Conservation (phyloP, 2,797 vertebrate species). For the Clarias platycephalus region DNA sequence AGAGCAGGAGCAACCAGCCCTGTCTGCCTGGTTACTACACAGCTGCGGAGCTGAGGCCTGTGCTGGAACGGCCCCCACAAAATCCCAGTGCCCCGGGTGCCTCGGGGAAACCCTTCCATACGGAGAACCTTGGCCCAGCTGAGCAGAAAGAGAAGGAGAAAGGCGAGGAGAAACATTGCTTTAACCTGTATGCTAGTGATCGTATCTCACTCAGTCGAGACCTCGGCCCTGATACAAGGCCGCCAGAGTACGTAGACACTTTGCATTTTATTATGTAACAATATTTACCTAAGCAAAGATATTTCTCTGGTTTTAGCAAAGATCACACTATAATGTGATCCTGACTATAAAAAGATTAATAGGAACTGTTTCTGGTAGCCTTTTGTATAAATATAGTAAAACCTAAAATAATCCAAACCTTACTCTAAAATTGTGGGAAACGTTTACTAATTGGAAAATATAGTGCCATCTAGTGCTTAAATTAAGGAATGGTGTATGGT, state of each 20-base stretch:
- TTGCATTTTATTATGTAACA: not conserved
- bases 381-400: constrained; percentile 2
- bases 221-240: constrained; percentile 94
- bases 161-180: constrained; percentile 95
- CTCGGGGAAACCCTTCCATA: constrained; percentile 87
- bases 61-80: constrained; percentile 84
- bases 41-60: constrained; percentile 83
- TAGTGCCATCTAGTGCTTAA: constrained; percentile 37
- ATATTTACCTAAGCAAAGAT: not conserved
- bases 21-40: constrained; percentile 91
- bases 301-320: not conserved
- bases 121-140: constrained; percentile 76
- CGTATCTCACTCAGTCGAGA: constrained; percentile 94
- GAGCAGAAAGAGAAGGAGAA: constrained; percentile 89
- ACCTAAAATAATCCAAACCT: not conserved
- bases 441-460: constrained; percentile 16
- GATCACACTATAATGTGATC: not conserved
- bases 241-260: constrained; percentile 89
- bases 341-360: not conserved
- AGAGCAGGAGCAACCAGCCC: constrained; percentile 64
- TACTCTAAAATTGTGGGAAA: not conserved
- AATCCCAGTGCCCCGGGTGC: constrained; percentile 87
- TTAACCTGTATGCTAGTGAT: constrained; percentile 95
- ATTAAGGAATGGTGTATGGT: not conserved
- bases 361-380: not conserved